Evolutionary conservation across 2,888 invertebrate genomes (phyloP).

Genomic region (Pollenia angustigena): DNA sequence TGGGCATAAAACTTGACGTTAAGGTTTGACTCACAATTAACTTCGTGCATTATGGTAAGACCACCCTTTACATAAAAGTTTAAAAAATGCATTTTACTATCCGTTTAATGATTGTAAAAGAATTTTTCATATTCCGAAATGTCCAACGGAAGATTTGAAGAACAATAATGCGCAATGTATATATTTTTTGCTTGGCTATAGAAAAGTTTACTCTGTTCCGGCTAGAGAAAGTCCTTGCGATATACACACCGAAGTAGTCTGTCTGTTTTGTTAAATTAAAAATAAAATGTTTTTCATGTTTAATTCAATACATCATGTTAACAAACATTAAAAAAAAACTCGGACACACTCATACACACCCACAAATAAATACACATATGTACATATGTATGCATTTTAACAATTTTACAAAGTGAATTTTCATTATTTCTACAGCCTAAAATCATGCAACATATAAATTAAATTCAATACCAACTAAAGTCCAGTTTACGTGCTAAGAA

Average conservation of each 20-base stretch:
- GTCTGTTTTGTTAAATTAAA: conserved; percentile 36
- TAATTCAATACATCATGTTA: conserved; percentile 53
- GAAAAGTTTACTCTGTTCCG: too few species aligned
- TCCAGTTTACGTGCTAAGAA: background rate
- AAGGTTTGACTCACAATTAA: too few species aligned
- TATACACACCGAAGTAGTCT: background rate
- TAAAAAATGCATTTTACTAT: too few species aligned
- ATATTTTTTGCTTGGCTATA: too few species aligned
- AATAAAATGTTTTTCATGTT: conserved; percentile 59
- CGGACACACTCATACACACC: background rate
- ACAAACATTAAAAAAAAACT: conserved; percentile 23
- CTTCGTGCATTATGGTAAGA: too few species aligned
- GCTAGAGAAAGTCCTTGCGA: too few species aligned
- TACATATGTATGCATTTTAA: background rate
- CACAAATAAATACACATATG: background rate
- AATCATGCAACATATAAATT: conserved; percentile 51
- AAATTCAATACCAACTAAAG: conserved; percentile 22
- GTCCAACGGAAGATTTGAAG: too few species aligned
- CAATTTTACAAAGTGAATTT: conserved; percentile 14
- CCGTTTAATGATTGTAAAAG: too few species aligned
- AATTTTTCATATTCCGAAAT: too few species aligned
- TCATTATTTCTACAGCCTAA: conserved; percentile 30
- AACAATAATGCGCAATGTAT: too few species aligned
- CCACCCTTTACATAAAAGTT: too few species aligned
- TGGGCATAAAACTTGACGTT: too few species aligned